Evolutionary conservation across 1,140 invertebrate genomes (phyloP), one percentile per base, ranked within the genome.

Genomic region (Elymnias hypermnestra): DNA sequence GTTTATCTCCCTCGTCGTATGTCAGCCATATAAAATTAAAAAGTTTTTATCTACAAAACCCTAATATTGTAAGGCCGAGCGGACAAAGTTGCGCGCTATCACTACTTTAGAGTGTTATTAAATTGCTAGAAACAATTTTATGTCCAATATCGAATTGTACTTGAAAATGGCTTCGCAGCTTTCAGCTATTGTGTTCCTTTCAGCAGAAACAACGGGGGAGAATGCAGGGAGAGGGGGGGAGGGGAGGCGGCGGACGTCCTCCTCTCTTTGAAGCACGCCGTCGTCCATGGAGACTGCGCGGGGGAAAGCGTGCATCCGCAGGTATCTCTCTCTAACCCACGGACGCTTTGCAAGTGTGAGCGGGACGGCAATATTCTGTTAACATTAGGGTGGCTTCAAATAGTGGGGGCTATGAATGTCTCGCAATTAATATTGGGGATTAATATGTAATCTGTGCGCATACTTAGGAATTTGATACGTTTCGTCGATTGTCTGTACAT

Each of bases 181-280:
- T 19, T 39, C 33, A 36, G 23, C 17, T 13, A 2, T 33, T 18
- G 29, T 37, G 29, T 42, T 26, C 48, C 36, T 43, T 42, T 28
- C 39, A 76, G 66, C 74, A 74, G 81, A 60, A 84, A 64, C 63
- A 74, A 67, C 41, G 56, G 57, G 28, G 65, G 65, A 19, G 81
- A 84, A 28, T 81, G 77, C 52, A 64, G 77, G 25, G 81, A 84
- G 62, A 39, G 78, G 36, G 69, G 68, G 5, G 81, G 81, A 7
- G 81, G 78, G 39, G 81, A 72, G 90, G 92, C 95, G 41, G 94
- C 94, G 1, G 94, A 96, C 66, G 94, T 95, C 12, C 88, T 96
- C 14, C 84, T 96, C 45, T 95, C 94, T 0, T 77, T 96, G 46
- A 96, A 96, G 79, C 94, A 96, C 69, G 93, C 94, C 0, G 93